These are phyloP conservation scores for Orientallactaga sibirica DNA, from an alignment of 2,797 vertebrate genomes.

Conservation along the genomic window DNA sequence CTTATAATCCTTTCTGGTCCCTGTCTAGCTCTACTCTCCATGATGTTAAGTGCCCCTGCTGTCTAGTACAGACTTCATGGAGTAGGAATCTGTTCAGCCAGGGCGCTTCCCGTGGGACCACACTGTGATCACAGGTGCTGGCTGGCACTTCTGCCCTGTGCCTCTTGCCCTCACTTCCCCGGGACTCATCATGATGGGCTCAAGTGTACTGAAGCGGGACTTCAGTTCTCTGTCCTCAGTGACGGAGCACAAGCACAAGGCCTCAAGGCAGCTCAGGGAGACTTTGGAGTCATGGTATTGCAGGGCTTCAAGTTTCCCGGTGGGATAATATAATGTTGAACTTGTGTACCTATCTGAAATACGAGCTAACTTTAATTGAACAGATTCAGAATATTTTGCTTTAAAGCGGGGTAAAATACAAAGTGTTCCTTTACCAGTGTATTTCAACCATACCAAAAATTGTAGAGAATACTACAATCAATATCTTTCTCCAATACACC, in stretches of 20 bases:
- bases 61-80: background rate
- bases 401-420: background rate
- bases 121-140: background rate
- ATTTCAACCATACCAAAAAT: conserved; percentile 32
- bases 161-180: background rate
- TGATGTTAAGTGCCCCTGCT: background rate
- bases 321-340: background rate
- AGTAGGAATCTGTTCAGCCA: background rate
- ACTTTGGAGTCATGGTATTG: background rate
- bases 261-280: background rate
- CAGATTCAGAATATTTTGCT: background rate
- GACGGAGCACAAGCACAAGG: background rate
- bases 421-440: background rate
- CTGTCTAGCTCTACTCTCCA: background rate
- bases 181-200: background rate
- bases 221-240: background rate
- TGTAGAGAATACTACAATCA: background rate
- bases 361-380: background rate
- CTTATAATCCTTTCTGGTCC: background rate
- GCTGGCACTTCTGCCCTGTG: background rate
- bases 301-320: background rate
- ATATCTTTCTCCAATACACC: background rate
- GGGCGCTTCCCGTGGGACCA: background rate
- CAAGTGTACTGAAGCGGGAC: background rate
- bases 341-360: background rate